Evolutionary conservation across 2,113 vertebrate species (phyloP).

Genomic region (Macaca nemestrina): DNA sequence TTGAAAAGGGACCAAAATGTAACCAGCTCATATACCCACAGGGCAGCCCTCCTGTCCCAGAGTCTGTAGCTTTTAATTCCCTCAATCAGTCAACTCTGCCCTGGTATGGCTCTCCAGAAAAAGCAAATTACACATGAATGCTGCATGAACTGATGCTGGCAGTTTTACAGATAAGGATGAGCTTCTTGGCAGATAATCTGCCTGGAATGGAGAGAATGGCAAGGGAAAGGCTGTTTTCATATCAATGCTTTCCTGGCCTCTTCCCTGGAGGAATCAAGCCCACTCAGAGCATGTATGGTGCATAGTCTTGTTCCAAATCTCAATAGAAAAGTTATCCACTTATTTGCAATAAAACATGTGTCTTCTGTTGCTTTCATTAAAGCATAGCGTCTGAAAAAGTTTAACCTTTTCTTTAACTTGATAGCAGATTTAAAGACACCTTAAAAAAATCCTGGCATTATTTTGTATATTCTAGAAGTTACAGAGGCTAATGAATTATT

Average conservation of each 20-base stretch:
- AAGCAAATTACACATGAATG: conserved; percentile 38
- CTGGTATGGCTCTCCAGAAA: not conserved
- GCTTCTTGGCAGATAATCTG: conserved; percentile 32
- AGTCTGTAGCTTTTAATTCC: conserved; percentile 48
- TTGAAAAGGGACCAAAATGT: conserved; percentile 41
- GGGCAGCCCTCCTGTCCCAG: not conserved
- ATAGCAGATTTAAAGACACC: not conserved
- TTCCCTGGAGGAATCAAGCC: not conserved
- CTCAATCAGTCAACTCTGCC: conserved; percentile 42
- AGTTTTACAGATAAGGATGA: not conserved
- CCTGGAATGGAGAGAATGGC: not conserved
- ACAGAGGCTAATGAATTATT: not conserved
- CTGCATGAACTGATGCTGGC: not conserved
- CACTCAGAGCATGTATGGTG: not conserved
- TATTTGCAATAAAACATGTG: not conserved
- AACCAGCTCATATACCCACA: conserved; percentile 26
- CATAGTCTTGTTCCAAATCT: not conserved
- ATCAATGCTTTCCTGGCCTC: not conserved
- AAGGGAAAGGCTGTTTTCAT: not conserved
- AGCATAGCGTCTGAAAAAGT: not conserved
- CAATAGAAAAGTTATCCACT: not conserved
- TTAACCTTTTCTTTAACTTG: not conserved
- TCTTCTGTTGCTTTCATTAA: not conserved
- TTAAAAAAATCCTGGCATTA: not conserved
- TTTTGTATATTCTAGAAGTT: not conserved